These are phyloP conservation scores for Xiphydria camelus DNA, from an alignment of 2,888 invertebrate genomes.

Conservation along the genomic window DNA sequence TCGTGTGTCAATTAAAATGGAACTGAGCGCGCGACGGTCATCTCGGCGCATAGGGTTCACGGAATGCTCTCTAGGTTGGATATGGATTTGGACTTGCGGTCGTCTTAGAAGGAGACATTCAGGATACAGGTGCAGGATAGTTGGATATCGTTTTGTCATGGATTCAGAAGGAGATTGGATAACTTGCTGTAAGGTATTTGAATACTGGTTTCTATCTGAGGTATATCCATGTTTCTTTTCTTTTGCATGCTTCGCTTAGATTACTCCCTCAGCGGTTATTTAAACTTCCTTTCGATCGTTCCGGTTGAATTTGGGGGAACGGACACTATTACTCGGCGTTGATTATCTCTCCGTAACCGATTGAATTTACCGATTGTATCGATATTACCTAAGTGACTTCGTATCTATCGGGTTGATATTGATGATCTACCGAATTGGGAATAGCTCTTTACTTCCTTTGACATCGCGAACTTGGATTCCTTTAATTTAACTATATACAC, in stretches of 20 bases:
- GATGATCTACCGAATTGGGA: too few relatives aligned
- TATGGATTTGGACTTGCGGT: slow-evolving; percentile 29
- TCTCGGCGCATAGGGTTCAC: slow-evolving; percentile 15
- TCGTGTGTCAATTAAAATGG: slow-evolving; percentile 15
- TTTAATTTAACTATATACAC: too few relatives aligned
- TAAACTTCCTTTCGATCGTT: too few relatives aligned
- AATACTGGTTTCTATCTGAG: slow-evolving; percentile 31
- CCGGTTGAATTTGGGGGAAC: too few relatives aligned
- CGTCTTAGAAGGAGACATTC: slow-evolving; percentile 21
- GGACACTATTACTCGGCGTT: too few relatives aligned
- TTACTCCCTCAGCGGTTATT: too few relatives aligned
- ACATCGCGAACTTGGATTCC: too few relatives aligned
- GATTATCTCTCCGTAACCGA: too few relatives aligned
- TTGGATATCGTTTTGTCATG: slow-evolving; percentile 23
- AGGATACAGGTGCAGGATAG: slow-evolving; percentile 7
- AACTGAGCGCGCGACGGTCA: slow-evolving; percentile 6
- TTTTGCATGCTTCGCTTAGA: slow-evolving; percentile 36
- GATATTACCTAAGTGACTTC: too few relatives aligned
- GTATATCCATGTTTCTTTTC: slow-evolving; percentile 26
- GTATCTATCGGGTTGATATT: too few relatives aligned
- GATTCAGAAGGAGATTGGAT: slow-evolving; percentile 25
- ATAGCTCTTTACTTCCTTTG: too few relatives aligned
- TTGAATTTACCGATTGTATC: too few relatives aligned
- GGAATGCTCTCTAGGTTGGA: slow-evolving; percentile 32
- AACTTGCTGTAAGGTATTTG: slow-evolving; percentile 35